These are phyloP conservation scores for Pandion haliaetus DNA, from an alignment of 2,113 vertebrate genomes.

Conservation along the genomic window DNA sequence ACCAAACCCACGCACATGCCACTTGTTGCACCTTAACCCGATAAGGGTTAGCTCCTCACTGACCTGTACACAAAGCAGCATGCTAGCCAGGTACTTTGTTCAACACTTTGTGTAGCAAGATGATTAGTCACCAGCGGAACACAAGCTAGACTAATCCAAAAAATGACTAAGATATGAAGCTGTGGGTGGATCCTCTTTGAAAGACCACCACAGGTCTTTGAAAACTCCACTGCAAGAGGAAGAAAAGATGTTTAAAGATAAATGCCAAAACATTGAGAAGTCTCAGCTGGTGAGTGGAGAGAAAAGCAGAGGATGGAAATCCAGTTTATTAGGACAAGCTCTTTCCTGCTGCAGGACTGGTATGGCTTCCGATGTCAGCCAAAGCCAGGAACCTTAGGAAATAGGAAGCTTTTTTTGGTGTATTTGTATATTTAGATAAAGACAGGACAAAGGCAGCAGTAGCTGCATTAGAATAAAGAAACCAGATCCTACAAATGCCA, in stretches of 20 bases:
- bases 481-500: background rate
- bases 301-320: conserved; percentile 5
- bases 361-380: background rate
- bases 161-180: background rate
- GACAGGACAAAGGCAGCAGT: background rate
- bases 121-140: conserved; percentile 4
- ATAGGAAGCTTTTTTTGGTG: background rate
- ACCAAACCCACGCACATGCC: background rate
- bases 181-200: background rate
- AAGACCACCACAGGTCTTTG: conserved; percentile 4
- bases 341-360: background rate
- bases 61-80: background rate
- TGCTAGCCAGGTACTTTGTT: conserved; percentile 1
- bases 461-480: background rate
- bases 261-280: background rate
- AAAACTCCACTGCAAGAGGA: background rate
- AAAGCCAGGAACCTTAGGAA: background rate
- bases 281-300: background rate
- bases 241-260: background rate
- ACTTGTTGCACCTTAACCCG: background rate
- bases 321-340: conserved; percentile 2
- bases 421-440: background rate
- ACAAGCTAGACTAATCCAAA: background rate
- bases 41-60: background rate
- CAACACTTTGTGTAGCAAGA: background rate